Base-by-base conservation (phyloP, 2,888 invertebrate species). In the Chironomus riparius region DNA sequence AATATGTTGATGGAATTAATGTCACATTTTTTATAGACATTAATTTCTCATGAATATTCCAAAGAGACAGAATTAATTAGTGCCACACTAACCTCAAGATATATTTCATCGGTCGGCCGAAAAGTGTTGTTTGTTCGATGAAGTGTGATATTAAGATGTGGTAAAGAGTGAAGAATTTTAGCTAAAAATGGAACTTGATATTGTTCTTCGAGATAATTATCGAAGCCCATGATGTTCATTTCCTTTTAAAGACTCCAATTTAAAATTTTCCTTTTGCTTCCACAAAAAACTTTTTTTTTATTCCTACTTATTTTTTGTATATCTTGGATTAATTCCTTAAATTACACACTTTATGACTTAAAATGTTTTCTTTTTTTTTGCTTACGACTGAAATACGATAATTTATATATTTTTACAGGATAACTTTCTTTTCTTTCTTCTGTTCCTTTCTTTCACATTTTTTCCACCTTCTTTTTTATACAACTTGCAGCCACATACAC, bases 111-210 rank as follows among this genome's bases (percentile, higher is more conserved):
- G 81, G 91, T 89, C 70, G 95, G 95, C 81, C 94, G 91, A 86
- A 97, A 97, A 78, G 95, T 94, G 82, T 91, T 92, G 85, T 96
- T 95, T 85, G 95, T 94, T 80, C 89, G 88, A 83, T 94, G 92
- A 81, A 96, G 90, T 80, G 93, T 92, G 82, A 95, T 93, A 85
- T 97, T 95, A 83, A 95, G 88, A 86, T 97, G 97, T 78, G 96
- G 97, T 86, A 97, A 87, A 80, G 90, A 87, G 85, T 96, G 95
- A 84, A 96, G 90, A 85, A 94, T 88, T 85, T 90, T 89, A 82
- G 95, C 93, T 85, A 96, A 89, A 82, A 90, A 89, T 85, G 94
- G 92, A 86, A 92, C 91, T 86, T 89, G 88, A 87, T 93, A 94
- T 82, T 88, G 88, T 87, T 92, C 92, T 83, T 90, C 90, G 13